Base-by-base conservation (phyloP, 2,113 vertebrate species). In the Hippocampus mohnikei region DNA sequence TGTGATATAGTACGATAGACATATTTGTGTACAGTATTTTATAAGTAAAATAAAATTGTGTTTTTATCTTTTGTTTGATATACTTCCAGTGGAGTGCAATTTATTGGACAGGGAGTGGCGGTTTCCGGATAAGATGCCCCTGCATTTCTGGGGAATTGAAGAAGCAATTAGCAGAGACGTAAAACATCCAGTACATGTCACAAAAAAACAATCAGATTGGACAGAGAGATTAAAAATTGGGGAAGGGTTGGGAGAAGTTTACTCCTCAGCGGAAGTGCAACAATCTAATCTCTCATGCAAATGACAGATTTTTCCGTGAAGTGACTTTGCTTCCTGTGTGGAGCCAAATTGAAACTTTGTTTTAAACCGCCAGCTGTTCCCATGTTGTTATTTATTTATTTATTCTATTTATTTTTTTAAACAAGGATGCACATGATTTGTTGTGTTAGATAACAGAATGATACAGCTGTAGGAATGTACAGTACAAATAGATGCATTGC, bases 1-100 rank as follows among this genome's bases (percentile, higher is more conserved):
- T 59, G 13, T 20, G 42, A n/a, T 7, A 37, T 23, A 16, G n/a
- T 20, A n/a, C 4, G 8, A 42, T 65, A 25, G n/a, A 10, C 52
- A 18, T 27, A 15, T 77, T 37, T 67, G 20, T 71, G 44, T 71
- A 73, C 3, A 69, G 66, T 66, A 66, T 72, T 79, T 21, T 74
- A 33, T 68, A 55, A 4, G 65, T 44, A 44, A 70, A 74, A 75
- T 58, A 40, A 75, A 83, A 70, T 41, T 0, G 15, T 50, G 48
- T 72, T 25, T 21, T 25, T 46, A 59, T 71, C 44, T 23, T 53
- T 25, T 40, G 5, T 56, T 7, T 16, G 33, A 20, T 59, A 52
- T n/a, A 8, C 12, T 63, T 41, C 13, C 15, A 5, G 53, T 33
- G 33, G 0, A 37, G 9, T 76, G 41, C 15, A 12, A 50, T 41